Base-by-base conservation (phyloP, 2,888 invertebrate genomes). In the Paralinhomoeus sp. region DNA sequence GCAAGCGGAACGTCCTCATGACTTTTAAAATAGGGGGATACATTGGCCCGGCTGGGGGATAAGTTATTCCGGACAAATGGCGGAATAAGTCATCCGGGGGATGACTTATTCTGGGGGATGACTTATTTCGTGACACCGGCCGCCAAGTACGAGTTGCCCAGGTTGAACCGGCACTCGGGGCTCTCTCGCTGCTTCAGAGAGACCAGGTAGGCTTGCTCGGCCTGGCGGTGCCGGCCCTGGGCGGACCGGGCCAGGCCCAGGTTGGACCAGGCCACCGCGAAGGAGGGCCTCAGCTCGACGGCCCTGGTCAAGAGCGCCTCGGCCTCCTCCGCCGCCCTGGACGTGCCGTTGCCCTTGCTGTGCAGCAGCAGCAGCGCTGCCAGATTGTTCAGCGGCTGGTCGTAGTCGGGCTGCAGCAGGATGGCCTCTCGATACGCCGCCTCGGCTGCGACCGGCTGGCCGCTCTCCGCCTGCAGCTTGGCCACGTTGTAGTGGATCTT, bases 211-310 rank as follows among this genome's bases (percentile, higher is more conserved):
- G 84, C 80, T 20, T 62, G 59, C 57, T 80, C 73, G 0, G 89
- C 78, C 57, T 78, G 76, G 2, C 71, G 62, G 48, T 73, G 3
- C 24, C 18, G 9, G 3, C 23, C 23, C 5, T 24, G 39, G 2
- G 24, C 17, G 2, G 39, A 23, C 7, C 9, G 39, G 15, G 87
- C 80, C 53, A 91, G 89, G 18, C 89, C 91, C 43, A 91, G 70
- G 67, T 93, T 93, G 89, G 91, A 91, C 89, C 89, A 93, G 0
- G 89, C 91, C 0, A 85, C 79, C 2, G 89, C 79, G 67, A 89
- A 91, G 61, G 80, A 78, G 31, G 76, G 70, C 55, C 81, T 80
- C 47, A 77, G 67, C 50, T 68, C 60, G 17, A 87, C 67, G 39
- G 87, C 83, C 54, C 69, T 71, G 51, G 71, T 69, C 18, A 89